Evolutionary conservation across 2,113 vertebrate species (phyloP).

Genomic region (Chloropsis cyanopogon): DNA sequence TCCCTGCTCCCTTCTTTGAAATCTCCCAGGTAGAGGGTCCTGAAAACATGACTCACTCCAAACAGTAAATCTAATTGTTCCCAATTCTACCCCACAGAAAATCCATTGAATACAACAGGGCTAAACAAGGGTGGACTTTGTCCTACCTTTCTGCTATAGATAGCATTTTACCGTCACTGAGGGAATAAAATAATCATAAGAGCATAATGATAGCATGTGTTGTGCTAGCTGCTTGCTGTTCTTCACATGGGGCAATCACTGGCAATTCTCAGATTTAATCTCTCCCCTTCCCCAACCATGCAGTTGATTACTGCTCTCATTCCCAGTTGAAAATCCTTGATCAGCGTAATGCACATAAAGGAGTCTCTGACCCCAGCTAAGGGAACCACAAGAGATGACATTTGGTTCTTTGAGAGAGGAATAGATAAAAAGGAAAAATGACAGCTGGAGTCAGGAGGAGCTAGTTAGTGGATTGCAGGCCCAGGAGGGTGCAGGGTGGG

Average conservation of each 20-base stretch:
- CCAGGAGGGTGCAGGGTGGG: constrained; percentile 58
- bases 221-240: constrained; percentile 40
- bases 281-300: constrained; percentile 38
- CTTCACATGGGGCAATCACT: constrained; percentile 55
- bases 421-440: constrained; percentile 58
- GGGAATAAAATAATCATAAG: constrained; percentile 60
- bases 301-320: constrained; percentile 44
- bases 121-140: constrained; percentile 19
- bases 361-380: constrained; percentile 51
- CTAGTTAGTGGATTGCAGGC: constrained; percentile 63
- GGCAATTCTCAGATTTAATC: constrained; percentile 57
- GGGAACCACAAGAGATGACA: constrained; percentile 58
- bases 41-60: background rate
- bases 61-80: background rate
- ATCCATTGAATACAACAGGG: background rate
- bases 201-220: constrained; percentile 46
- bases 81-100: background rate
- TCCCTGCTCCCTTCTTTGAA: background rate
- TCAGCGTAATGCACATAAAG: constrained; percentile 48
- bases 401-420: constrained; percentile 56
- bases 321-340: constrained; percentile 62
- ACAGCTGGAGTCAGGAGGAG: constrained; percentile 63
- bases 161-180: constrained; percentile 39
- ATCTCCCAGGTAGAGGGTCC: background rate
- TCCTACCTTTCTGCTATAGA: constrained; percentile 40